Conservation (phyloP, 30 jellyfish, hydroid and myxozoan species). For the Pelagia noctiluca region DNA sequence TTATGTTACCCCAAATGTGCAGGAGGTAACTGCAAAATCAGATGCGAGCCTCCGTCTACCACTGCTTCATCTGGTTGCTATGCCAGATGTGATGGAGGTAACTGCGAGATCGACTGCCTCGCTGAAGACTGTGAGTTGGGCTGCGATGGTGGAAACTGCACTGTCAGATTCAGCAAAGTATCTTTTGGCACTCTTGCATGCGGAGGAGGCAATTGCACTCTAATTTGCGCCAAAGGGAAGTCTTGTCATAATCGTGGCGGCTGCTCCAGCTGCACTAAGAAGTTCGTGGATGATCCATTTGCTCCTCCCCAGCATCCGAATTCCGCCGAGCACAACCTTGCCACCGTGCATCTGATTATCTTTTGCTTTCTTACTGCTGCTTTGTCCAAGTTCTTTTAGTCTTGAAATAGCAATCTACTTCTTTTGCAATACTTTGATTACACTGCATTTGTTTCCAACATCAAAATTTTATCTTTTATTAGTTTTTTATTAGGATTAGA, state of each 20-base stretch:
- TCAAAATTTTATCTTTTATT: background rate
- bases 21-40: constrained; percentile 41
- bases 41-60: constrained; percentile 1
- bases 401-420: background rate
- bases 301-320: background rate
- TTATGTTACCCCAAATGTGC: constrained; percentile 28
- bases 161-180: constrained; percentile 28
- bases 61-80: constrained; percentile 22
- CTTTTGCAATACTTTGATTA: background rate
- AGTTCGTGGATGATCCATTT: constrained; percentile 48
- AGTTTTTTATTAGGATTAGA: too few relatives aligned
- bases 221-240: constrained; percentile 43
- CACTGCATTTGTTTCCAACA: background rate
- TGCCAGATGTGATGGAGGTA: constrained; percentile 22
- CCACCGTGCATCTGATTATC: background rate
- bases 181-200: constrained; percentile 15
- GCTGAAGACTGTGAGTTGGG: constrained; percentile 11
- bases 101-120: constrained; percentile 41
- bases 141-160: constrained; percentile 44
- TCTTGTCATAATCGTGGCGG: background rate
- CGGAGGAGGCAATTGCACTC: constrained; percentile 32
- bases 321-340: background rate
- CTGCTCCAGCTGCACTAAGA: constrained; percentile 11
- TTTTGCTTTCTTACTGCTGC: background rate
- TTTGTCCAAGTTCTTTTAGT: too few relatives aligned